These are phyloP conservation scores for Lates calcarifer DNA, from an alignment of 2,113 vertebrate species.

Conservation along the genomic window DNA sequence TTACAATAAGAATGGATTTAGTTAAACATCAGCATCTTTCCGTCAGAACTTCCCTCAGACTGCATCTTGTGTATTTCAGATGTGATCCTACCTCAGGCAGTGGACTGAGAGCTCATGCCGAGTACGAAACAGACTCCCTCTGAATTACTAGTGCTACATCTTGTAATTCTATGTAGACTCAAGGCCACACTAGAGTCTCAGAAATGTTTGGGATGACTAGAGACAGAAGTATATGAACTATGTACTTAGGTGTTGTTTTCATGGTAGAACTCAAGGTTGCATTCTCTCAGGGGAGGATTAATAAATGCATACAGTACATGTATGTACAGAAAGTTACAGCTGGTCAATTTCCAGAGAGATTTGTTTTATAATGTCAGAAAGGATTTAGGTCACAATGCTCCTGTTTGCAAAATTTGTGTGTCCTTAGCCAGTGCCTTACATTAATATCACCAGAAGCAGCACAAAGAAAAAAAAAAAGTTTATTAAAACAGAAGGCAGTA, in stretches of 20 bases:
- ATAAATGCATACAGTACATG: background rate
- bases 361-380: slow-evolving; percentile 4
- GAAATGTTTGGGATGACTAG: background rate
- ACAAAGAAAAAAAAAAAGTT: background rate
- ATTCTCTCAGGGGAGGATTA: background rate
- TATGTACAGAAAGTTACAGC: background rate
- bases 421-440: background rate
- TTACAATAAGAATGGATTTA: slow-evolving; percentile 47
- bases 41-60: slow-evolving; percentile 22
- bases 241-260: too few species aligned
- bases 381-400: background rate
- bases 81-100: slow-evolving; percentile 37
- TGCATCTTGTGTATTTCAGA: slow-evolving; percentile 36
- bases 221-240: background rate
- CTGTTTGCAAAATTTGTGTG: background rate
- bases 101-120: slow-evolving; percentile 35
- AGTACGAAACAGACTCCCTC: slow-evolving; percentile 15
- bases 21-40: slow-evolving; percentile 37
- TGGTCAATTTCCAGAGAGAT: background rate
- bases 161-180: background rate
- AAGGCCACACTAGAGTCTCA: background rate
- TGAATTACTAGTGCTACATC: slow-evolving; percentile 17
- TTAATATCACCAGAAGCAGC: background rate
- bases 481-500: background rate
- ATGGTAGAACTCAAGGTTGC: background rate